These are phyloP conservation scores for Hylaeus anthracinus DNA, from an alignment of 1,140 invertebrate genomes.

Conservation along the genomic window DNA sequence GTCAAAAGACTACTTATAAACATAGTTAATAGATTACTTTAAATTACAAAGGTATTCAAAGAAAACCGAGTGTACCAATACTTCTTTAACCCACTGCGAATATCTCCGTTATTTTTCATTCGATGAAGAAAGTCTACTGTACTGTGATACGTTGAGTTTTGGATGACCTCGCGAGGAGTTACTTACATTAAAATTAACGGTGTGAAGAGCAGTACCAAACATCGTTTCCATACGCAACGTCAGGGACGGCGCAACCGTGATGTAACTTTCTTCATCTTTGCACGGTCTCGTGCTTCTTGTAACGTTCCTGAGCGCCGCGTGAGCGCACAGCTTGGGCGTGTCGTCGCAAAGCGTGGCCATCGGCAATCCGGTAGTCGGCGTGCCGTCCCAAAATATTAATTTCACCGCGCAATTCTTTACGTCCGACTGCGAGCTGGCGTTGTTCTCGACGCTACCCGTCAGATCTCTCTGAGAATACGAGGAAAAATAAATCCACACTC, in stretches of 20 bases:
- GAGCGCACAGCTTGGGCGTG: constrained; percentile 89
- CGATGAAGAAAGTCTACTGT: too few species aligned
- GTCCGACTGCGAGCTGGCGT: constrained; percentile 49
- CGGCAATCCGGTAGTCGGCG: constrained; percentile 72
- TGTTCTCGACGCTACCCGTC: constrained; percentile 67
- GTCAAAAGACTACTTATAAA: too few species aligned
- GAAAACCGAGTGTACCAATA: too few species aligned
- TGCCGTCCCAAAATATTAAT: constrained; percentile 76
- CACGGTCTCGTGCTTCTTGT: constrained; percentile 89
- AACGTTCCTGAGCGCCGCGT: constrained; percentile 88
- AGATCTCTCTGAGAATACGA: constrained; percentile 88
- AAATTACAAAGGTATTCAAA: too few species aligned
- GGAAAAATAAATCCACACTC: constrained; percentile 93
- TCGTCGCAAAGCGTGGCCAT: constrained; percentile 88
- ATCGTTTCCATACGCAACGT: constrained; percentile 76
- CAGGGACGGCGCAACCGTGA: constrained; percentile 85
- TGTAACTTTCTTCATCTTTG: constrained; percentile 88
- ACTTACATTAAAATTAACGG: constrained; percentile 78
- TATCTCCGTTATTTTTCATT: too few species aligned
- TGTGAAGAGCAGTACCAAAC: constrained; percentile 82
- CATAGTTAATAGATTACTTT: too few species aligned
- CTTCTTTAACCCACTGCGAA: too few species aligned
- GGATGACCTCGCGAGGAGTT: neutral
- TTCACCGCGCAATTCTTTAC: constrained; percentile 67
- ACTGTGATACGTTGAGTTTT: too few species aligned